Conservation (phyloP, 2,888 invertebrate species). For the Agrochola lychnidis region DNA sequence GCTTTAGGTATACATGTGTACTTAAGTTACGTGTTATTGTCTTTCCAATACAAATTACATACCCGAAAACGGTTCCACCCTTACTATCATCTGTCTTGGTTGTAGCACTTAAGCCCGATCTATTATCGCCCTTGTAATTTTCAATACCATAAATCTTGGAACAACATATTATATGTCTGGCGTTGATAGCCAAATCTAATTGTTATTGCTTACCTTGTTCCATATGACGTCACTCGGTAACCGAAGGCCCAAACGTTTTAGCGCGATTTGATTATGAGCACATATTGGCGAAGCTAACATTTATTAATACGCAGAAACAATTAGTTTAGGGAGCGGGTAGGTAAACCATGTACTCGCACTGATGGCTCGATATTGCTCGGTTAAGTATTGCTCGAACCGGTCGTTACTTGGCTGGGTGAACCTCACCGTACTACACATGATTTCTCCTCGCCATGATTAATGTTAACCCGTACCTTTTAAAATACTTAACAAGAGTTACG, state of each 20-base stretch:
- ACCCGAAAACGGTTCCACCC: slow-evolving; percentile 17
- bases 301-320: slow-evolving; percentile 65
- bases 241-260: slow-evolving; percentile 55
- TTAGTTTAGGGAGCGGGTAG: slow-evolving; percentile 55
- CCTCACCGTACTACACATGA: slow-evolving; percentile 51
- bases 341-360: slow-evolving; percentile 44
- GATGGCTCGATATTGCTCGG: slow-evolving; percentile 54
- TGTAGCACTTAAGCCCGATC: slow-evolving; percentile 48
- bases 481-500: slow-evolving; percentile 55
- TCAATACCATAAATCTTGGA: slow-evolving; percentile 65
- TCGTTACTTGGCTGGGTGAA: slow-evolving; percentile 61
- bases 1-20: slow-evolving; percentile 7
- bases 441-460: slow-evolving; percentile 53
- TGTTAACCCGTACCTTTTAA: slow-evolving; percentile 55
- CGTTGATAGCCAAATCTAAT: slow-evolving; percentile 66
- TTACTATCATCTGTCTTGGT: slow-evolving; percentile 46
- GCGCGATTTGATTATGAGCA: slow-evolving; percentile 55
- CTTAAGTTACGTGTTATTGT: slow-evolving; percentile 14
- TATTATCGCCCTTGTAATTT: slow-evolving; percentile 65
- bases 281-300: slow-evolving; percentile 44
- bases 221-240: slow-evolving; percentile 55
- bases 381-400: slow-evolving; percentile 45
- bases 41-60: slow-evolving; percentile 39
- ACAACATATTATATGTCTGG: slow-evolving; percentile 59
- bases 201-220: slow-evolving; percentile 63